Percentiles rank a stretch among this genome's conserved stretches.
These are phyloP conservation scores for Mylabris sibirica DNA, from an alignment of 2,888 invertebrate species.

Conservation along the genomic window DNA sequence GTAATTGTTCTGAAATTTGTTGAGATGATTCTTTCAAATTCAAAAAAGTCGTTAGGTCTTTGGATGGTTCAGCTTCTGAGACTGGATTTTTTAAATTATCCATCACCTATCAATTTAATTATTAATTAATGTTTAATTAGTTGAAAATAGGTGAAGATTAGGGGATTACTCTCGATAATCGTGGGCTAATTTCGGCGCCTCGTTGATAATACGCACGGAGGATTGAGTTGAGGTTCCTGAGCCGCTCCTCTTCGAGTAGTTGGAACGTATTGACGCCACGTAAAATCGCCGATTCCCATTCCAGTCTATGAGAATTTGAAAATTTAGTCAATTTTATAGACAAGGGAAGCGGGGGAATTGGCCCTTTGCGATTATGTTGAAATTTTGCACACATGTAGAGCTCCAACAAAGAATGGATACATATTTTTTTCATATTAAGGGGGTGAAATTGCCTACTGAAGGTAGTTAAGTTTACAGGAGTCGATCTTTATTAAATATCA, in stretches of 20 bases:
- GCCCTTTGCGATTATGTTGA: too few relatives aligned
- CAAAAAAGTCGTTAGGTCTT: slow-evolving; percentile 70
- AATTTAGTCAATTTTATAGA: slow-evolving; percentile 17
- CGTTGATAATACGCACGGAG: slow-evolving; percentile 72
- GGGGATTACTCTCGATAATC: slow-evolving; percentile 70
- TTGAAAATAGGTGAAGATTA: background rate
- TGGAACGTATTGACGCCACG: slow-evolving; percentile 89
- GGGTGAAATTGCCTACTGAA: too few relatives aligned
- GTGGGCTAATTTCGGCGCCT: slow-evolving; percentile 78
- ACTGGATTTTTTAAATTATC: slow-evolving; percentile 75
- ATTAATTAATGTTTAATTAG: slow-evolving; percentile 10
- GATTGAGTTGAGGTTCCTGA: slow-evolving; percentile 79
- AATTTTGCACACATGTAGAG: too few relatives aligned
- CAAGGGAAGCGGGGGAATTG: too few relatives aligned
- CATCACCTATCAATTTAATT: slow-evolving; percentile 66
- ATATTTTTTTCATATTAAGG: too few relatives aligned
- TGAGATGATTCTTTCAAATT: slow-evolving; percentile 73
- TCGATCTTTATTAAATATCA: too few relatives aligned
- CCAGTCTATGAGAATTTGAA: slow-evolving; percentile 67
- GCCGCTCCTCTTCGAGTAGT: slow-evolving; percentile 87
- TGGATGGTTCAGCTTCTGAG: slow-evolving; percentile 74
- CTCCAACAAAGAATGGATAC: too few relatives aligned
- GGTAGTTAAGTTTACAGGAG: too few relatives aligned
- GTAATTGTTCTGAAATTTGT: slow-evolving; percentile 76
- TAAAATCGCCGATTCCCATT: slow-evolving; percentile 90